These are phyloP conservation scores for Microctonus brassicae DNA, from an alignment of 2,888 invertebrate species.

Conservation along the genomic window DNA sequence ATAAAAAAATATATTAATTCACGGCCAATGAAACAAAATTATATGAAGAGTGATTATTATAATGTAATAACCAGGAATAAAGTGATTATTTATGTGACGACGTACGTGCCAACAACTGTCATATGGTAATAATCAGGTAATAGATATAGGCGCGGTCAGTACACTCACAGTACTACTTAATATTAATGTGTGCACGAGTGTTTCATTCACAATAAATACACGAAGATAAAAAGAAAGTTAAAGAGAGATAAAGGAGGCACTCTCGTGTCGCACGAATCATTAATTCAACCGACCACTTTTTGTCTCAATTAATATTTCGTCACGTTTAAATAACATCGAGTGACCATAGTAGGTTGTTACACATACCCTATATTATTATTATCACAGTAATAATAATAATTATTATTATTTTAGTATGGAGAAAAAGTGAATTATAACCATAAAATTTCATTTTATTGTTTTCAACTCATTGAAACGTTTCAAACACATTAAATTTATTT, in stretches of 20 bases:
- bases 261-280: constrained; percentile 6
- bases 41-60: not conserved
- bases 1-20: constrained; percentile 14
- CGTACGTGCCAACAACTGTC: constrained; percentile 37
- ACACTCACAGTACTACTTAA: not conserved
- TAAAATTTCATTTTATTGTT: constrained; percentile 4
- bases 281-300: constrained; percentile 45
- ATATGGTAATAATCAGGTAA: constrained; percentile 27
- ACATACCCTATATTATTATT: not conserved
- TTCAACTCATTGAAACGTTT: constrained; percentile 18
- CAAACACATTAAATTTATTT: constrained; percentile 11
- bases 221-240: too few relatives aligned
- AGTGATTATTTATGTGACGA: constrained; percentile 31
- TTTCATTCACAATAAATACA: not conserved
- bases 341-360: not conserved
- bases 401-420: not conserved
- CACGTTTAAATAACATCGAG: constrained; percentile 48
- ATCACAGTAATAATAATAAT: not conserved
- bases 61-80: constrained; percentile 11
- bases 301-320: constrained; percentile 65
- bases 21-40: constrained; percentile 24
- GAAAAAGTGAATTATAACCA: constrained; percentile 2
- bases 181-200: not conserved
- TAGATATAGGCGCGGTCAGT: constrained; percentile 13
- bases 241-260: not conserved